Evolutionary conservation across 2,888 invertebrate species (phyloP).

Genomic region (Mycalesis mineus): DNA sequence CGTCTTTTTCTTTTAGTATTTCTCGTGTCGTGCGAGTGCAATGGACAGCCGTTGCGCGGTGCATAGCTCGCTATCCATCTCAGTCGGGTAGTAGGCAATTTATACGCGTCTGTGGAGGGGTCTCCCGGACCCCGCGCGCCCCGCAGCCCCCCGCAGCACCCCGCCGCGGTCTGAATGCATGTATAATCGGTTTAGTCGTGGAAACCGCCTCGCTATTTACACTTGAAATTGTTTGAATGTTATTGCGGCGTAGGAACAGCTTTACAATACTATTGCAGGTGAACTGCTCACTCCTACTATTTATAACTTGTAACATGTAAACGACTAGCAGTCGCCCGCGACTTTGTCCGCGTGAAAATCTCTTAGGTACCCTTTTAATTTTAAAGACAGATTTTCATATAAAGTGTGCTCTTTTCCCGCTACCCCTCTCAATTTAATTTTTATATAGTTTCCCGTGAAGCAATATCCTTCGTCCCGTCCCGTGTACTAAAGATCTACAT

Average conservation of each 20-base stretch:
- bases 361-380: too few relatives aligned
- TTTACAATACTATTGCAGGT: not conserved
- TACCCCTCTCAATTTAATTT: too few relatives aligned
- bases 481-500: too few relatives aligned
- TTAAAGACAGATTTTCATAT: too few relatives aligned
- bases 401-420: too few relatives aligned
- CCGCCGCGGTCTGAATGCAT: not conserved
- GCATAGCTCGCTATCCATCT: not conserved
- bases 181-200: not conserved
- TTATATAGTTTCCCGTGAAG: too few relatives aligned
- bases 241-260: not conserved
- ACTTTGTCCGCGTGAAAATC: too few relatives aligned
- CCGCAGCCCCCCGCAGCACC: not conserved
- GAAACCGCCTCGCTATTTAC: not conserved
- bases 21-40: not conserved
- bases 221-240: not conserved
- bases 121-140: not conserved
- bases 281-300: too few relatives aligned
- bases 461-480: too few relatives aligned
- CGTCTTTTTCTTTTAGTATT: too few relatives aligned
- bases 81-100: not conserved
- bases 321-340: too few relatives aligned
- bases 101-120: not conserved
- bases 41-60: not conserved
- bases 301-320: too few relatives aligned